These are phyloP conservation scores for Tiliacea aurago DNA, from an alignment of 2,888 invertebrate species.

Conservation along the genomic window DNA sequence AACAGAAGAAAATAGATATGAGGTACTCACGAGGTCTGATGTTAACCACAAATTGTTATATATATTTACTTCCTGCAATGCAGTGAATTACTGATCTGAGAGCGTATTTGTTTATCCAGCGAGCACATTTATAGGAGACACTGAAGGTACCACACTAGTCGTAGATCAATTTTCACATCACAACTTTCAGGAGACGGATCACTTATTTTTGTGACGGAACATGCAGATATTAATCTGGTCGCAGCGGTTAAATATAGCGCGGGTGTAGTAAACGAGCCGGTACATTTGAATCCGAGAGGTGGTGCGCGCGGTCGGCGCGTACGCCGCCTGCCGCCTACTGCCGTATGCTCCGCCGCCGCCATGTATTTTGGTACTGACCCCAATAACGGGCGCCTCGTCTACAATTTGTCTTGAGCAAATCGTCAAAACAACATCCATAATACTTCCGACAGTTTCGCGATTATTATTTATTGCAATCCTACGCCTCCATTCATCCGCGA, in stretches of 20 bases:
- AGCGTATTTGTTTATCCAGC: constrained; percentile 76
- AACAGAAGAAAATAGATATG: constrained; percentile 82
- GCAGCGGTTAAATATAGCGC: constrained; percentile 89
- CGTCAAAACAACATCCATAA: constrained; percentile 84
- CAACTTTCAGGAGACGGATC: constrained; percentile 77
- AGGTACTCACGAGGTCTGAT: constrained; percentile 85
- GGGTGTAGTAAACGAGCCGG: constrained; percentile 83
- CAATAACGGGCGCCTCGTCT: constrained; percentile 88
- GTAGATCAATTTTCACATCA: constrained; percentile 82
- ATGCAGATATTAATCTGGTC: constrained; percentile 87
- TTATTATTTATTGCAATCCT: constrained; percentile 74
- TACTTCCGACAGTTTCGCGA: constrained; percentile 83
- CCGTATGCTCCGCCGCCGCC: constrained; percentile 83
- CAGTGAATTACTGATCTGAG: constrained; percentile 62
- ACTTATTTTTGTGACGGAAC: constrained; percentile 85
- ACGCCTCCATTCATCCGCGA: constrained; percentile 66
- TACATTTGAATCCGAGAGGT: constrained; percentile 81
- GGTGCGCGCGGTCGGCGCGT: constrained; percentile 86
- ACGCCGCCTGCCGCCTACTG: constrained; percentile 89
- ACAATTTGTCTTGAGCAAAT: constrained; percentile 88
- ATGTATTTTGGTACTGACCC: constrained; percentile 90
- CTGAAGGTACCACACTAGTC: constrained; percentile 73
- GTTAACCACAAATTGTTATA: constrained; percentile 76
- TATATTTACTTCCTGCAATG: constrained; percentile 79
- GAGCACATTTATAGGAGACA: constrained; percentile 76